A percentile compares a stretch with the other conserved stretches of the same genome.
phyloP scores from a whole-genome alignment of 2,888 invertebrate species.

The Aricia artaxerxes region DNA sequence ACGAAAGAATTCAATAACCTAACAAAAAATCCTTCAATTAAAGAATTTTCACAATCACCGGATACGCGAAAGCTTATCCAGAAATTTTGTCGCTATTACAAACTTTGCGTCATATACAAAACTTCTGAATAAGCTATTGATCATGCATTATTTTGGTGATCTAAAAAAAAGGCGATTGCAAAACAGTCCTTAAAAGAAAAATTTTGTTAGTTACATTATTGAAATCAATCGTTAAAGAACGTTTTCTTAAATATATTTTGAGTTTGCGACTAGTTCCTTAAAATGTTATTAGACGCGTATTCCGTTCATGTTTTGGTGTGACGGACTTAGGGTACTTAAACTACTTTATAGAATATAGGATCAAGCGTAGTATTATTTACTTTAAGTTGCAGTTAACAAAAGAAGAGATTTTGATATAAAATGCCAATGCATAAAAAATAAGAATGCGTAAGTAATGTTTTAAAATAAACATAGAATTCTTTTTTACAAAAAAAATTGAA shows the following conservation, averaged over 20 bases:
- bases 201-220: background rate
- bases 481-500: background rate
- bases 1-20: background rate
- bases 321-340: slow-evolving; percentile 1
- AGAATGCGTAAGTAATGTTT: background rate
- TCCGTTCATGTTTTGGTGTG: background rate
- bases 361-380: slow-evolving; percentile 1
- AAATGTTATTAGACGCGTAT: background rate
- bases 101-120: background rate
- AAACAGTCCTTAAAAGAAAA: background rate
- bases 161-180: background rate
- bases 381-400: background rate
- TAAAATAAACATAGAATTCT: background rate
- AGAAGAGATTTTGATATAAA: background rate
- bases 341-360: background rate
- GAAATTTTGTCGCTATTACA: background rate
- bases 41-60: background rate
- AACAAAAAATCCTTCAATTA: background rate
- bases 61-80: background rate
- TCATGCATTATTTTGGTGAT: too few relatives aligned
- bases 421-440: background rate
- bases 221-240: slow-evolving; percentile 3
- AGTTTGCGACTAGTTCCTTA: slow-evolving; percentile 14
- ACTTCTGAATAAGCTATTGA: too few relatives aligned
- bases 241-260: background rate